These are phyloP conservation scores for Volucella inflata DNA, from an alignment of 2,888 invertebrate species.

Conservation along the genomic window DNA sequence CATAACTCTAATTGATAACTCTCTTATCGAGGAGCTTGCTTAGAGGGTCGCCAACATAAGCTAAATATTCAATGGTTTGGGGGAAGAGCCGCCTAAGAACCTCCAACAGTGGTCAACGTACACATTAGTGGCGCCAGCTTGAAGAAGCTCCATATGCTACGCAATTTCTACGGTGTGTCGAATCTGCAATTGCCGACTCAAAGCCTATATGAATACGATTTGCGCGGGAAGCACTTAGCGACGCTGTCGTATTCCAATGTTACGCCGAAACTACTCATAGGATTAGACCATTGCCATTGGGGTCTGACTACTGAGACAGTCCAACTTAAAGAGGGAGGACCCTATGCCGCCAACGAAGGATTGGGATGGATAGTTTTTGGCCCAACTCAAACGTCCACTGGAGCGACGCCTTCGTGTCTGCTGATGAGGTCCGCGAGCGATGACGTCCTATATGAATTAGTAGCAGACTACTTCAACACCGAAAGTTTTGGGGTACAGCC, in stretches of 20 bases:
- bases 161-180: slow-evolving; percentile 31
- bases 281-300: too few relatives aligned
- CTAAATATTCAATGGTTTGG: slow-evolving; percentile 66
- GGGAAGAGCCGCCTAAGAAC: slow-evolving; percentile 47
- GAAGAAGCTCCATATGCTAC: slow-evolving; percentile 24
- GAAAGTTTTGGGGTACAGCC: too few relatives aligned
- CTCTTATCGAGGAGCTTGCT: too few relatives aligned
- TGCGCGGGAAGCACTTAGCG: slow-evolving; percentile 10
- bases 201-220: slow-evolving; percentile 12
- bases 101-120: slow-evolving; percentile 53
- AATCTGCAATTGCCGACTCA: slow-evolving; percentile 19
- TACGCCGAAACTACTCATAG: slow-evolving; percentile 46
- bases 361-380: too few relatives aligned
- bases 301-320: too few relatives aligned
- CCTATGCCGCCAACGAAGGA: too few relatives aligned
- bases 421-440: slow-evolving; percentile 23
- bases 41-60: too few relatives aligned
- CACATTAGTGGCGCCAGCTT: slow-evolving; percentile 67
- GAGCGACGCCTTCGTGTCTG: slow-evolving; percentile 21
- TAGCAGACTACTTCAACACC: slow-evolving; percentile 14
- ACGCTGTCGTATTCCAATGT: slow-evolving; percentile 26
- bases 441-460: slow-evolving; percentile 40
- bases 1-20: too few relatives aligned
- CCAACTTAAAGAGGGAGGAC: too few relatives aligned
- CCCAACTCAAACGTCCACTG: background rate